phyloP scores from a whole-genome alignment of 2,888 invertebrate genomes.

The Nomada ferruginata region DNA sequence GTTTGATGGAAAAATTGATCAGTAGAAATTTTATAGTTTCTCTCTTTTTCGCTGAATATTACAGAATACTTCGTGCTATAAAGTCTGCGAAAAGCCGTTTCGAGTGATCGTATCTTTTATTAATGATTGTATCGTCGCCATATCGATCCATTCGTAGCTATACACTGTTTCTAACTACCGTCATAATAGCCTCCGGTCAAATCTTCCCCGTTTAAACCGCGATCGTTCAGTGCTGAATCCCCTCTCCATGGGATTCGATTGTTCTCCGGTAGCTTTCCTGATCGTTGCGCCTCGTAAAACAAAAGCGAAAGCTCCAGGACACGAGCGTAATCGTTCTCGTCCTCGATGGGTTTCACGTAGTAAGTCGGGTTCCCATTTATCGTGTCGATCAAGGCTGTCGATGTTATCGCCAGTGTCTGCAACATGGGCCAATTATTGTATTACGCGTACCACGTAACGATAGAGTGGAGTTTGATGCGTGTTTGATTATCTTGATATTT shows the following conservation, averaged over 20 bases:
- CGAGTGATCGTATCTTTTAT: neutral
- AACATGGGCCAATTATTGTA: conserved; percentile 16
- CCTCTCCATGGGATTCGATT: conserved; percentile 86
- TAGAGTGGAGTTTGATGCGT: neutral
- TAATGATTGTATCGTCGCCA: neutral
- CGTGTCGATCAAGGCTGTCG: conserved; percentile 51
- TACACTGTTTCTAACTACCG: conserved; percentile 79
- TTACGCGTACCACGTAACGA: neutral
- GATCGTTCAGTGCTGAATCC: conserved; percentile 85
- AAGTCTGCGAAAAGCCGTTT: neutral
- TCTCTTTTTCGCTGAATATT: too few relatives aligned
- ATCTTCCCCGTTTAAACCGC: conserved; percentile 85
- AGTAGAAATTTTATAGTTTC: too few relatives aligned
- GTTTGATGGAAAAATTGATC: too few relatives aligned
- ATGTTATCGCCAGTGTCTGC: conserved; percentile 48
- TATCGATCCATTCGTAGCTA: neutral
- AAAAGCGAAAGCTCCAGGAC: conserved; percentile 85
- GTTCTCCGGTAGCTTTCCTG: conserved; percentile 85
- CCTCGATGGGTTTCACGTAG: conserved; percentile 60
- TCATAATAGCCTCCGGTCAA: conserved; percentile 87
- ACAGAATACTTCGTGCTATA: too few relatives aligned
- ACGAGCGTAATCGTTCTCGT: conserved; percentile 83
- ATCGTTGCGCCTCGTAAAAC: conserved; percentile 86
- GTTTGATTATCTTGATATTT: neutral
- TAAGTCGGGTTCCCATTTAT: conserved; percentile 36